Base-by-base conservation (phyloP, 2,113 vertebrate species). In the Malurus alboscapulatus region DNA sequence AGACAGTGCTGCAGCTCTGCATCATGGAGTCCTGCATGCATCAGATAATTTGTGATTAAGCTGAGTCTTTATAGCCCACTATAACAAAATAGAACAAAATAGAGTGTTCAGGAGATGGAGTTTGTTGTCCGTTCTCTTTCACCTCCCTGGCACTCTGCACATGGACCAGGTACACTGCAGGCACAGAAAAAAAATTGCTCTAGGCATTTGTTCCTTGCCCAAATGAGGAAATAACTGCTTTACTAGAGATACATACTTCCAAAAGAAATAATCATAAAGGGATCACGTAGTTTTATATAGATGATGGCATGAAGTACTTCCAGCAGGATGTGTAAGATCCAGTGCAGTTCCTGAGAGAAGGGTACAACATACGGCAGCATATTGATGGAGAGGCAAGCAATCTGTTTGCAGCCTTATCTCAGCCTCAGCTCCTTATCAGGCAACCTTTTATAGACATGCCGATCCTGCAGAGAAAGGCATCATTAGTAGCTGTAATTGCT, bases 401-500 rank as follows among this genome's bases (percentile, higher is more conserved):
- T 76, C 71, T 90, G 71, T 92, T 79, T 87, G 40, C 62, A 25
- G 62, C 12, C 18, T 89, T 91, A 85, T 89, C 63, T 94, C 78
- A 74, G 82, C 47, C 72, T 79, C 42, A 50, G 57, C 71, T 93
- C 54, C 79, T 85, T 86, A 74, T 93, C 84, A 76, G 50, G 45
- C 68, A 91, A 44, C 57, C 87, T 69, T 91, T 91, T 65, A 66
- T 62, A 80, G 73, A 77, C 2, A 5, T 29, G 50, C 42, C 21
- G 12, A 80, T 90, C 75, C 62, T 66, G 51, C 55, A 74, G 75
- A 71, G 82, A 76, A 85, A 77, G 59, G 38, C 78, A 44, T 76
- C 51, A 26, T 93, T 94, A 94, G 75, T 44, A 76, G 34, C 75
- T 95, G 50, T 76, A 90, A 86, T 93, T 92, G 66, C 58, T 89